These are phyloP conservation scores for Pipistrellus nathusii DNA, from an alignment of 2,797 vertebrate genomes.

Conservation along the genomic window DNA sequence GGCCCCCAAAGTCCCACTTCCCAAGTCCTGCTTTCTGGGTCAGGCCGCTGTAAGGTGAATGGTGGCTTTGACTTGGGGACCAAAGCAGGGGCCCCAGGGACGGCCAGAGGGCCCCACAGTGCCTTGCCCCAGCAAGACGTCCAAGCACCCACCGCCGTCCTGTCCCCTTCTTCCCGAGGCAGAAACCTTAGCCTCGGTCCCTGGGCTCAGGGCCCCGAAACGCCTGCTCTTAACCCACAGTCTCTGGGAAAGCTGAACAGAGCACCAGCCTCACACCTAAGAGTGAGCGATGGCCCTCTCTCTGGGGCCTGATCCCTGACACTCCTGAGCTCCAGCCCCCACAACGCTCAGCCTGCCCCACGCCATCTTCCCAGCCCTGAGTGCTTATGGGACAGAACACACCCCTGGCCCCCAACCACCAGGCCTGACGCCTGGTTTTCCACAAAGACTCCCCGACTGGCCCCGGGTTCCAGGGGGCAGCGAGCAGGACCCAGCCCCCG, in stretches of 20 bases:
- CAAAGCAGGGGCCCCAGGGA: not conserved
- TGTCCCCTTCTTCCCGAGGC: not conserved
- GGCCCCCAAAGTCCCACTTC: not conserved
- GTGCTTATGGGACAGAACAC: not conserved
- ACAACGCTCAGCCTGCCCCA: not conserved
- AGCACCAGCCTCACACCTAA: not conserved
- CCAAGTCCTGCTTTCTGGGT: not conserved
- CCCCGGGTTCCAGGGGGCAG: not conserved
- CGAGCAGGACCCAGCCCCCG: accelerated
- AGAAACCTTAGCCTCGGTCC: not conserved
- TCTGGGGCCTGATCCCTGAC: not conserved
- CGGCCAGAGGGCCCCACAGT: not conserved
- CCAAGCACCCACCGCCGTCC: not conserved
- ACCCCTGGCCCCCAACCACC: not conserved
- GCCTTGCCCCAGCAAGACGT: not conserved
- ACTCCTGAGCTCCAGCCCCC: not conserved
- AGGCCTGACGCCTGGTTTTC: not conserved
- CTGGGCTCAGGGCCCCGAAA: not conserved
- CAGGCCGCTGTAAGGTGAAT: not conserved
- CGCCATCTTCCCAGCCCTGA: not conserved
- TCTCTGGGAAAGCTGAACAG: not conserved
- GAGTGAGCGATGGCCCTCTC: not conserved
- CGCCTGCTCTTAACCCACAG: not conserved
- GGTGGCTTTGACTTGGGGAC: not conserved
- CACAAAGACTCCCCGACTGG: not conserved